These are phyloP conservation scores for Strigops habroptila DNA, from an alignment of 2,113 vertebrate species.

Conservation along the genomic window DNA sequence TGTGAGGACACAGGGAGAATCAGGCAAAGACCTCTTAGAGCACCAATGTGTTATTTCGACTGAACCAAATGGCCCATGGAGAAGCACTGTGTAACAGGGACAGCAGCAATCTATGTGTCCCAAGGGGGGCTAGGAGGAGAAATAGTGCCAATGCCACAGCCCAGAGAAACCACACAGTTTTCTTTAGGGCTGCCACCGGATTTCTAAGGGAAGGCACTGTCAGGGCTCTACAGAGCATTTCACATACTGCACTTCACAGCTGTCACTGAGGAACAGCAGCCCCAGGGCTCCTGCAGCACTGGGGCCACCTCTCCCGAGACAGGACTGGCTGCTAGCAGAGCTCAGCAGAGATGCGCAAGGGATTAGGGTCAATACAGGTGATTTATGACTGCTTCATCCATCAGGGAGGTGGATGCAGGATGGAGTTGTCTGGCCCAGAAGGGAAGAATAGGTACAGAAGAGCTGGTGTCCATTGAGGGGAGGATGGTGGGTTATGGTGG, in stretches of 20 bases:
- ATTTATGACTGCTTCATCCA: background rate
- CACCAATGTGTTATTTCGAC: rapidly evolving
- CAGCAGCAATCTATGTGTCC: background rate
- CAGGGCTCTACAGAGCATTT: background rate
- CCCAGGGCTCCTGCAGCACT: rapidly evolving
- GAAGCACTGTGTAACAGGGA: background rate
- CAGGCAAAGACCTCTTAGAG: background rate
- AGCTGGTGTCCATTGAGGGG: rapidly evolving
- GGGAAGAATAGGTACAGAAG: background rate
- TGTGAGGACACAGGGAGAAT: background rate
- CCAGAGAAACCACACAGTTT: background rate
- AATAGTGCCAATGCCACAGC: background rate
- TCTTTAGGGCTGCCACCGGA: background rate
- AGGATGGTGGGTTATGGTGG: background rate
- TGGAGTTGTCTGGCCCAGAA: background rate
- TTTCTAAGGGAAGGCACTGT: background rate
- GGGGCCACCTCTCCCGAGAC: background rate
- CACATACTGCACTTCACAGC: background rate
- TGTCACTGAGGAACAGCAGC: background rate
- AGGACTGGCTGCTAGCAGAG: background rate
- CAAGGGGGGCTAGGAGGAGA: background rate
- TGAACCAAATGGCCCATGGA: background rate
- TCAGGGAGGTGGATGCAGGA: background rate
- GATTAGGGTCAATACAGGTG: background rate
- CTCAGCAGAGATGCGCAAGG: rapidly evolving